phyloP scores from a whole-genome alignment of 2,888 invertebrate species.

The Eretmocerus hayati region DNA sequence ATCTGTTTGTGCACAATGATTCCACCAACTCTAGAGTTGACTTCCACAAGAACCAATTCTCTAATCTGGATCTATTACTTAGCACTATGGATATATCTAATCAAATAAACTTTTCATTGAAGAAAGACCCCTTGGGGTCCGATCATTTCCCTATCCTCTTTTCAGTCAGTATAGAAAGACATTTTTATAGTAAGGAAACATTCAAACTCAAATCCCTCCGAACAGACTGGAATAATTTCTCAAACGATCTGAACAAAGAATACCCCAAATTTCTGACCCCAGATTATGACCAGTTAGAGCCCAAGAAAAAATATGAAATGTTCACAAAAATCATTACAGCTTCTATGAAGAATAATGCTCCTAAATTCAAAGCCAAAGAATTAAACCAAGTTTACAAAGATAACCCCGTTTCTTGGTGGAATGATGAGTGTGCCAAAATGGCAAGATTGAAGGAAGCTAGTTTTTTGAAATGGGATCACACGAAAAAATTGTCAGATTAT shows the following conservation, averaged over 20 bases:
- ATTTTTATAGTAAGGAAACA: not conserved
- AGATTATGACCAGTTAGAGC: not conserved
- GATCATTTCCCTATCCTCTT: not conserved
- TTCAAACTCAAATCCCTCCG: not conserved
- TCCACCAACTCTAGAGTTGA: slow-evolving; percentile 4
- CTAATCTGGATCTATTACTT: slow-evolving; percentile 9
- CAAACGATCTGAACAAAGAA: not conserved
- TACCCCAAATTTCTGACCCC: not conserved
- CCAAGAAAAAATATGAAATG: not conserved
- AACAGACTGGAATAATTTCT: slow-evolving; percentile 1
- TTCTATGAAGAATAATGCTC: too few species aligned
- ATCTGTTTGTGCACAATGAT: slow-evolving; percentile 13
- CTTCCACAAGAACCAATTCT: too few species aligned
- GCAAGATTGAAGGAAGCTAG: too few species aligned
- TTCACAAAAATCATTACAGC: too few species aligned
- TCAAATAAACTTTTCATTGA: not conserved
- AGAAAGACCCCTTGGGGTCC: slow-evolving; percentile 2
- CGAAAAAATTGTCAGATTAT: too few species aligned
- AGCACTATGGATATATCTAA: slow-evolving; percentile 1
- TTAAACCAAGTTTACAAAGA: too few species aligned
- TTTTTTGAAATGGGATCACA: too few species aligned
- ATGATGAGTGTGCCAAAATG: too few species aligned
- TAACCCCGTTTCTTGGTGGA: too few species aligned
- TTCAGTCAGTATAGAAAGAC: not conserved
- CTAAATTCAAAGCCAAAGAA: too few species aligned